phyloP scores from a whole-genome alignment of 2,888 invertebrate genomes.

The Cerceris rybyensis region DNA sequence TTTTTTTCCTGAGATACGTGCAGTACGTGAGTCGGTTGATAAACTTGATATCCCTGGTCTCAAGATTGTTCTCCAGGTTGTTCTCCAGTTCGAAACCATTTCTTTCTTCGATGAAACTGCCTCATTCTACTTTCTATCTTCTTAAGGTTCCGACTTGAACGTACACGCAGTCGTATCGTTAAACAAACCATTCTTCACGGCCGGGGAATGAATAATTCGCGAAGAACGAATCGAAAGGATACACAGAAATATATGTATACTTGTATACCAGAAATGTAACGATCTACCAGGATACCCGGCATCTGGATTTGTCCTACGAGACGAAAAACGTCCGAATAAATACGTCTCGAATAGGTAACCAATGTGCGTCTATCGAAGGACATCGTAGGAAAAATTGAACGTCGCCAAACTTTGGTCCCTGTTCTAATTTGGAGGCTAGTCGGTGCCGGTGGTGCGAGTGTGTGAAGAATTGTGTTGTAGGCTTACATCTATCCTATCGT shows the following conservation, averaged over 20 bases:
- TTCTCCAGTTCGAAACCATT: slow-evolving; percentile 3
- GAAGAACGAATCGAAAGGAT: neutral
- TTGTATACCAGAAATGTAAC: neutral
- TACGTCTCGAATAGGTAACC: neutral
- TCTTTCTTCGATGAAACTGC: neutral
- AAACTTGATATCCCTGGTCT: too few species aligned
- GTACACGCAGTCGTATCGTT: neutral
- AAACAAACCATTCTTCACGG: neutral
- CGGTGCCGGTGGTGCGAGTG: slow-evolving; percentile 69
- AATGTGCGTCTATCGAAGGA: slow-evolving; percentile 16
- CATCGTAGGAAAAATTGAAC: slow-evolving; percentile 18
- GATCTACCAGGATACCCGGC: neutral
- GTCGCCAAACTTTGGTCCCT: slow-evolving; percentile 73
- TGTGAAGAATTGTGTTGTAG: slow-evolving; percentile 71
- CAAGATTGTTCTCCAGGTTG: too few species aligned
- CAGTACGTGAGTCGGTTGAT: slow-evolving; percentile 9
- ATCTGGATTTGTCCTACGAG: neutral
- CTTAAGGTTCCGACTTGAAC: neutral
- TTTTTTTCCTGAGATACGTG: neutral
- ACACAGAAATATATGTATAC: neutral
- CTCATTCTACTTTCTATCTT: neutral
- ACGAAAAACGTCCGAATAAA: neutral
- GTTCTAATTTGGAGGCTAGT: slow-evolving; percentile 73
- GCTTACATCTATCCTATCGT: slow-evolving; percentile 73
- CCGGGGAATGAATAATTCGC: neutral